Base-by-base conservation (phyloP, 2,888 invertebrate species). In the Aporophyla lueneburgensis region DNA sequence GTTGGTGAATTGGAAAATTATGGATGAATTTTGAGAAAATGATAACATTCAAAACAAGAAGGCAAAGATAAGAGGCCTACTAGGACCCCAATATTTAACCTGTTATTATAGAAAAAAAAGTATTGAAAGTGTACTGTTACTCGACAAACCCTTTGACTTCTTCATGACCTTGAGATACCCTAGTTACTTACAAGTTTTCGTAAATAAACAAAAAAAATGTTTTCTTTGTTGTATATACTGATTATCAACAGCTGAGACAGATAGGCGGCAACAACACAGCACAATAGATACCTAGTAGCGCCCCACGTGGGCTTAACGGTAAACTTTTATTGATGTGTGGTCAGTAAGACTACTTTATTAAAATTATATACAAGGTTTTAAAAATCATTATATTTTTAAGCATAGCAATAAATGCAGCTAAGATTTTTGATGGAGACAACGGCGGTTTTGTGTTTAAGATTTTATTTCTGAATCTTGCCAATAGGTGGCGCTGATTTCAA, bases 261-360 rank as follows among this genome's bases (percentile, higher is more conserved):
- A 19, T 10, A 62, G 58, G 33, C 27, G 46, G 14, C 51, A 72
- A 71, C 69, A 84, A 59, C 40, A 79, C 27, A 46, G 6, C 16
- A 40, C 6, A n/a, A 16, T 16, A 33, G 33, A 3, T 33, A 56
- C n/a, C 68, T 53, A 68, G 7, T 14, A 58, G 85, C 81, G 85
- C 85, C 53, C 9, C 65, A 12, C 3, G 53, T 24, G 74, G 63
- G 24, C 63, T n/a, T 16, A 0, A 59, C 19, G 16, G 56, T 14
- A 65, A 74, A 81, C 70, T 68, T 77, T 77, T 85, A 85, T 85
- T 70, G 85, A 85, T 6, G 12, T 53, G 24, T 33, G 5, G 19
- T 58, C 27, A 54, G 10, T n/a, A 10, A 0, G 21, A 73, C 6
- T 33, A 21, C 5, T n/a, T 24, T 14, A 27, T 40, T 33, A 5